A percentile compares a stretch with the other conserved stretches of the same genome.
These are phyloP conservation scores for Pavo muticus DNA, from an alignment of 2,113 vertebrate genomes.

Conservation along the genomic window DNA sequence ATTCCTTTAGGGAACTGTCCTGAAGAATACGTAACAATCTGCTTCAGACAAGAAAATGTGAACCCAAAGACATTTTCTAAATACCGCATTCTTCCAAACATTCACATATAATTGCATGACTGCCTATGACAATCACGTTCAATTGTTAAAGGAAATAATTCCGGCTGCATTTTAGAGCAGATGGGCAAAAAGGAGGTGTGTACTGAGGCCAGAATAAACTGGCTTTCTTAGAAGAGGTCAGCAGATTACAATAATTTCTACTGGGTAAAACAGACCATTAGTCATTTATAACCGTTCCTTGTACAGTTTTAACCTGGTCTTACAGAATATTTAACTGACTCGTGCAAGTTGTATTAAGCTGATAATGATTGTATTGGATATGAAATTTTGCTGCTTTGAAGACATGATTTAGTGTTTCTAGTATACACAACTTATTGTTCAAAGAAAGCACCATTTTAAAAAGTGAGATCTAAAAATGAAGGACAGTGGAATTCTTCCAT, in stretches of 20 bases:
- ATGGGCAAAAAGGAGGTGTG: slow-evolving; percentile 30
- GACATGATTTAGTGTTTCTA: not conserved
- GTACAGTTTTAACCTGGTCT: not conserved
- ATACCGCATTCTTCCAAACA: slow-evolving; percentile 24
- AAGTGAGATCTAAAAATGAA: not conserved
- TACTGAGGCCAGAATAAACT: slow-evolving; percentile 40
- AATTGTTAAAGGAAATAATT: slow-evolving; percentile 32
- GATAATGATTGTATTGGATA: not conserved
- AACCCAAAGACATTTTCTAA: slow-evolving; percentile 60
- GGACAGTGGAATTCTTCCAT: not conserved
- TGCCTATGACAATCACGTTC: not conserved
- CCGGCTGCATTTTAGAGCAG: slow-evolving; percentile 38
- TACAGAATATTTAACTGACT: not conserved
- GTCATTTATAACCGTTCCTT: not conserved
- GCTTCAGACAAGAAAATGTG: slow-evolving; percentile 59
- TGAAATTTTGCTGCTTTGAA: not conserved
- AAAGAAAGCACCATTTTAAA: not conserved
- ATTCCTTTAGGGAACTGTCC: slow-evolving; percentile 44
- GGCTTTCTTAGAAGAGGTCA: slow-evolving; percentile 41
- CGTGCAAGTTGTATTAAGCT: not conserved
- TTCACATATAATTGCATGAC: slow-evolving; percentile 24
- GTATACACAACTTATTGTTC: not conserved
- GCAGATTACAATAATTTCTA: slow-evolving; percentile 38
- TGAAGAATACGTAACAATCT: slow-evolving; percentile 59
- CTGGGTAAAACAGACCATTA: slow-evolving; percentile 47